Conservation (phyloP, 2,113 vertebrate species). For the Maccullochella peelii region DNA sequence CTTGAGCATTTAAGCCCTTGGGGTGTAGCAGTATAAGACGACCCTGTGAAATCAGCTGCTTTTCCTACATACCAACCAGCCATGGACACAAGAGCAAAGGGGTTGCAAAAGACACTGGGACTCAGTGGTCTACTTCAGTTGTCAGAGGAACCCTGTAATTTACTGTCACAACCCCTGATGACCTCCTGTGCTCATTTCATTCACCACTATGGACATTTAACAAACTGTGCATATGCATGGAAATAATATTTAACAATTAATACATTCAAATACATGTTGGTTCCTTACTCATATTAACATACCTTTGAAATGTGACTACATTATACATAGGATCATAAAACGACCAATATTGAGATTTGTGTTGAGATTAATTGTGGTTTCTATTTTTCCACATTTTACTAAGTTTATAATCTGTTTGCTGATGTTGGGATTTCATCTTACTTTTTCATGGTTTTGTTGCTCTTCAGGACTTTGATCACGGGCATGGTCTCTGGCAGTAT, state of each 20-base stretch:
- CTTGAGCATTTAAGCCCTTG: conserved; percentile 50
- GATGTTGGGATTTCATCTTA: background rate
- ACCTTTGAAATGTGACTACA: background rate
- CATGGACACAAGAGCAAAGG: conserved; percentile 40
- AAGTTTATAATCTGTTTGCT: background rate
- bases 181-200: conserved; percentile 39
- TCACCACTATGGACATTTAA: conserved; percentile 27
- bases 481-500: conserved; percentile 99
- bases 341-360: background rate
- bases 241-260: conserved; percentile 12
- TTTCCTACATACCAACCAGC: conserved; percentile 63
- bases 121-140: conserved; percentile 55
- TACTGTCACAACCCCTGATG: conserved; percentile 51
- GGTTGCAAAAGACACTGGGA: conserved; percentile 24
- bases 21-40: conserved; percentile 66
- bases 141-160: conserved; percentile 42
- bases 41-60: conserved; percentile 78
- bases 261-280: conserved; percentile 5
- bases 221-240: conserved; percentile 7
- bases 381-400: background rate
- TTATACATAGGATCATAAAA: background rate
- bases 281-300: background rate
- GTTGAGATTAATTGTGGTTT: background rate
- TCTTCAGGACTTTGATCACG: conserved; percentile 93
- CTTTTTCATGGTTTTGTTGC: background rate